These are phyloP conservation scores for Gymnoscopelus microlampas DNA, from an alignment of 2,797 vertebrate genomes.

Conservation along the genomic window DNA sequence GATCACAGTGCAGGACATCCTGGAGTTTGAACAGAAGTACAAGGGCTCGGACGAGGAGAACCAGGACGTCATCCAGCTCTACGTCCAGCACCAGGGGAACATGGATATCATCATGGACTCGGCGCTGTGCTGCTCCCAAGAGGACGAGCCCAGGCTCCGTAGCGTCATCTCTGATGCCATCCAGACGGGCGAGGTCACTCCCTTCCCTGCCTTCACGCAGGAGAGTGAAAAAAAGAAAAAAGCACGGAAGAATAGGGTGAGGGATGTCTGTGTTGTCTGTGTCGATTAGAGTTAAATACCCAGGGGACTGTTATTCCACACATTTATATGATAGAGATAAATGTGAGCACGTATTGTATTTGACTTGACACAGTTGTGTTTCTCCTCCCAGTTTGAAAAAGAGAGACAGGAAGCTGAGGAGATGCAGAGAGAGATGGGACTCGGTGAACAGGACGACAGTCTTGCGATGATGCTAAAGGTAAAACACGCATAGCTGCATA, in stretches of 20 bases:
- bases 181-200: slow-evolving; percentile 71
- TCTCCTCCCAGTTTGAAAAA: slow-evolving; percentile 80
- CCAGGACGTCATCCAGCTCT: slow-evolving; percentile 84
- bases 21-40: slow-evolving; percentile 87
- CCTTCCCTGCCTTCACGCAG: slow-evolving; percentile 81
- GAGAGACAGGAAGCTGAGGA: slow-evolving; percentile 88
- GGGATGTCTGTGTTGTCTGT: slow-evolving; percentile 10
- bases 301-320: no score
- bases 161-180: slow-evolving; percentile 84
- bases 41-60: slow-evolving; percentile 88
- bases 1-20: slow-evolving; percentile 88
- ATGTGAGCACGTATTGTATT: no score
- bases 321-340: no score
- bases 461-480: slow-evolving; percentile 87
- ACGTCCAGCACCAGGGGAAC: slow-evolving; percentile 86
- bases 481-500: slow-evolving; percentile 22
- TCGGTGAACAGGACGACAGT: slow-evolving; percentile 73
- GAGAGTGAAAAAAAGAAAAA: slow-evolving; percentile 83
- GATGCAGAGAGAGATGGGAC: slow-evolving; percentile 81
- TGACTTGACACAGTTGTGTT: background rate
- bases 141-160: slow-evolving; percentile 87
- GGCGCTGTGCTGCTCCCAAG: slow-evolving; percentile 77
- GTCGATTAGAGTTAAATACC: background rate
- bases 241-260: slow-evolving; percentile 86
- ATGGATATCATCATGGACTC: slow-evolving; percentile 87